Conservation (phyloP, 2,797 vertebrate genomes). For the Dicrostonyx torquatus region DNA sequence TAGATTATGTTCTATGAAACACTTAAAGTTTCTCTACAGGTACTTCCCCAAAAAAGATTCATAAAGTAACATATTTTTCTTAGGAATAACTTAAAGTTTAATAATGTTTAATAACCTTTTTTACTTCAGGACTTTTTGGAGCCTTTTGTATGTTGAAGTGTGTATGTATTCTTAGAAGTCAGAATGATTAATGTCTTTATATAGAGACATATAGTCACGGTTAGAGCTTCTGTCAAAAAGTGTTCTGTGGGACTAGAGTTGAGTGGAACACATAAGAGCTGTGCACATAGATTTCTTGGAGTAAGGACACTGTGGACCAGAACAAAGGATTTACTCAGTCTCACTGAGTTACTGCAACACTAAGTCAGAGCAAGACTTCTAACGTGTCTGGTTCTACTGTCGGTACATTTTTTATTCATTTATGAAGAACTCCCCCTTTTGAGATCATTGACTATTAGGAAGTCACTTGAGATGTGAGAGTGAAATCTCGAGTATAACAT, state of each 20-base stretch:
- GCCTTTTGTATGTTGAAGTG: neutral
- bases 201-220: neutral
- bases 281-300: neutral
- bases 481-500: neutral
- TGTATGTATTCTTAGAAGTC: neutral
- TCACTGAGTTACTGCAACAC: neutral
- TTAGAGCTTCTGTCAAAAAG: neutral
- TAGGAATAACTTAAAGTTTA: neutral
- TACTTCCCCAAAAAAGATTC: neutral
- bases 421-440: neutral
- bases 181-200: neutral
- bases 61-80: neutral
- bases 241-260: neutral
- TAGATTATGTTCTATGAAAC: neutral
- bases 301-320: neutral
- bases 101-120: neutral
- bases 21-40: neutral
- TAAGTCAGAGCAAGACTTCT: neutral
- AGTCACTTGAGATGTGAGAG: neutral
- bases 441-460: neutral
- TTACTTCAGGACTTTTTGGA: neutral
- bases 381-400: neutral
- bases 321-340: neutral
- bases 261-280: neutral
- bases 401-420: neutral